phyloP scores from a whole-genome alignment of 1,140 invertebrate genomes.

The Tetramorium simillimum region DNA sequence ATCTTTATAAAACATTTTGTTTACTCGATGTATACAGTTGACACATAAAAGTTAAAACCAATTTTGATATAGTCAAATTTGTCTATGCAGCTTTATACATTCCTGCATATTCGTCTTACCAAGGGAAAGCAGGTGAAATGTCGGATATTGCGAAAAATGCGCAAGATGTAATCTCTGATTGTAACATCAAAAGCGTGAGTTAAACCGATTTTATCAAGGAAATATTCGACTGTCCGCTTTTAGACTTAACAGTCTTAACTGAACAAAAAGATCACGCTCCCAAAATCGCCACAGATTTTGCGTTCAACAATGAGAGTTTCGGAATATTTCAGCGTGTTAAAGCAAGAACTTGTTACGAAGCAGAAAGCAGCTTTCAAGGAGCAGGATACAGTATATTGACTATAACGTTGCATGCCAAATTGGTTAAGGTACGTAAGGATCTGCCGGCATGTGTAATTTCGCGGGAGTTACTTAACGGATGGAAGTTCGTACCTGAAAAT shows the following conservation, averaged over 20 bases:
- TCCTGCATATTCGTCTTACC: not conserved
- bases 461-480: conserved; percentile 39
- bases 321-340: conserved; percentile 28
- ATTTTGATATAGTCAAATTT: not conserved
- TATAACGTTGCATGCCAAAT: conserved; percentile 53
- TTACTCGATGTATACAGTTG: not conserved
- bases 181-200: not conserved
- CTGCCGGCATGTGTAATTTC: conserved; percentile 39
- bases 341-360: conserved; percentile 37
- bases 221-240: not conserved
- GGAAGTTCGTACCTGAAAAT: conserved; percentile 50
- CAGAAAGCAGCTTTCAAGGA: not conserved
- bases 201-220: not conserved
- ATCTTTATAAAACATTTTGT: not conserved
- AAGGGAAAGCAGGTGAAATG: not conserved
- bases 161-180: not conserved
- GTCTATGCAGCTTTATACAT: not conserved
- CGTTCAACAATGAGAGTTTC: conserved; percentile 28
- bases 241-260: not conserved
- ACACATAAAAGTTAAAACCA: not conserved
- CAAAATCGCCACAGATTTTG: conserved; percentile 39
- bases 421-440: conserved; percentile 50
- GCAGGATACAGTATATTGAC: conserved; percentile 49
- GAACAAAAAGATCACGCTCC: conserved; percentile 27
- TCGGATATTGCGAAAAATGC: not conserved